phyloP scores from a whole-genome alignment of 2,113 vertebrate species.

The Hylia prasina region DNA sequence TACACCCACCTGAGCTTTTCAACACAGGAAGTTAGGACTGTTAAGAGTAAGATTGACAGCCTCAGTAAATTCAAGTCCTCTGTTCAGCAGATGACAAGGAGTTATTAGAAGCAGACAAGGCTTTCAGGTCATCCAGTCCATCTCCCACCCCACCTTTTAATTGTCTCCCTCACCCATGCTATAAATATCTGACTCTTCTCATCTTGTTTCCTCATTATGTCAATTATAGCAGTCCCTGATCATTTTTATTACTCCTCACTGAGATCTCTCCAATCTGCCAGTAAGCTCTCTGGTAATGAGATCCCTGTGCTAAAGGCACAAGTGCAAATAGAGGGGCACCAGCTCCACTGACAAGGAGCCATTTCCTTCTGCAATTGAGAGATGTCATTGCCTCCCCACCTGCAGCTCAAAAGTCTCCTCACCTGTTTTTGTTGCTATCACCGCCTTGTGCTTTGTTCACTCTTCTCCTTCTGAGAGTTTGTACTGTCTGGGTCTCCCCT shows the following conservation, averaged over 20 bases:
- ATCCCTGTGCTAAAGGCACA: constrained; percentile 25
- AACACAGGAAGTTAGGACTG: not conserved
- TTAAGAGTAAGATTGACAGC: constrained; percentile 45
- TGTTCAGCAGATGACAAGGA: not conserved
- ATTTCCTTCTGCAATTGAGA: constrained; percentile 8
- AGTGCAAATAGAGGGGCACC: constrained; percentile 5
- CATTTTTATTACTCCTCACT: constrained; percentile 61
- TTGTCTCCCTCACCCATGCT: constrained; percentile 51
- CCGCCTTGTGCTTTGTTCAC: not conserved
- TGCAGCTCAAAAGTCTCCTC: not conserved
- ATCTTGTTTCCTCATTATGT: constrained; percentile 65
- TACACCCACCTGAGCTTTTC: constrained; percentile 43
- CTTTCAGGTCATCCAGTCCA: constrained; percentile 49
- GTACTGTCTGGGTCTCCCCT: not conserved
- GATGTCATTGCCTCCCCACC: not conserved
- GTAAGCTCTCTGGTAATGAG: constrained; percentile 57
- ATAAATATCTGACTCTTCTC: constrained; percentile 57
- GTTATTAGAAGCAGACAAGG: constrained; percentile 40
- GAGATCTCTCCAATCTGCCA: constrained; percentile 53
- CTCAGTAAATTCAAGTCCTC: not conserved
- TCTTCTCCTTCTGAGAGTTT: not conserved
- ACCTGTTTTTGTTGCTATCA: not conserved
- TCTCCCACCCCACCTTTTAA: constrained; percentile 52
- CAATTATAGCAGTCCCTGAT: constrained; percentile 63
- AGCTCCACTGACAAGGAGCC: not conserved